Evolutionary conservation across 1,140 invertebrate genomes (phyloP).

Genomic region (Diachasmimorpha longicaudata): DNA sequence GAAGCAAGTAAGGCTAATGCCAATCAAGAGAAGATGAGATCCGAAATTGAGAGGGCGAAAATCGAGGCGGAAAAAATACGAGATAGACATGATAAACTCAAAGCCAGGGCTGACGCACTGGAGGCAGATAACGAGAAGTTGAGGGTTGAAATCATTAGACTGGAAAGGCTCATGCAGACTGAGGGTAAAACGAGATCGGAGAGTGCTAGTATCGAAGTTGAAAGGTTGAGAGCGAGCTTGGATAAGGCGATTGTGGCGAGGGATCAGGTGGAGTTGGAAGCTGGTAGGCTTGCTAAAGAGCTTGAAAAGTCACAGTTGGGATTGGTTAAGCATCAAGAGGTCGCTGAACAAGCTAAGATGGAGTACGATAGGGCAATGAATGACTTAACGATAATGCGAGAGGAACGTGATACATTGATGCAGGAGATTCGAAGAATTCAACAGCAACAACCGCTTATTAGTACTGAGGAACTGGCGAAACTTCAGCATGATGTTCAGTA

Average conservation of each 20-base stretch:
- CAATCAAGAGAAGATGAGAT: constrained; percentile 77
- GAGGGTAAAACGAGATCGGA: constrained; percentile 61
- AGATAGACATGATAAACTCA: constrained; percentile 83
- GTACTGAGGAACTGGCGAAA: constrained; percentile 62
- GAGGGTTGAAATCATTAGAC: constrained; percentile 71
- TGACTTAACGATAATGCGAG: constrained; percentile 79
- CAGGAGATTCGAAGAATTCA: constrained; percentile 72
- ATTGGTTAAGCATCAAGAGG: constrained; percentile 80
- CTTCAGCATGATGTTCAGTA: constrained; percentile 75
- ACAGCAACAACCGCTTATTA: constrained; percentile 73
- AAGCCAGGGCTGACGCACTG: constrained; percentile 70
- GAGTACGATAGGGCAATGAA: constrained; percentile 83
- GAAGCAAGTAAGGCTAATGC: constrained; percentile 77
- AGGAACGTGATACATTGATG: constrained; percentile 75
- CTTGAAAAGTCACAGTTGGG: constrained; percentile 84
- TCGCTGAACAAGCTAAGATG: constrained; percentile 77
- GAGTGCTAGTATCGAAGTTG: constrained; percentile 73
- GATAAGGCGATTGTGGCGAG: constrained; percentile 82
- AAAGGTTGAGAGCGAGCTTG: constrained; percentile 82
- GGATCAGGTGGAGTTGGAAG: constrained; percentile 83
- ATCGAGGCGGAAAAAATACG: constrained; percentile 87
- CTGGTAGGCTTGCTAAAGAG: constrained; percentile 83
- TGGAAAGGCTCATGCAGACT: constrained; percentile 70
- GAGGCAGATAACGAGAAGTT: constrained; percentile 79
- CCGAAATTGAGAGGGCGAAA: constrained; percentile 78